Evolutionary conservation across 2,797 vertebrate genomes (phyloP), one percentile per base, ranked within the genome.

Genomic region (Epinephelus awoara): DNA sequence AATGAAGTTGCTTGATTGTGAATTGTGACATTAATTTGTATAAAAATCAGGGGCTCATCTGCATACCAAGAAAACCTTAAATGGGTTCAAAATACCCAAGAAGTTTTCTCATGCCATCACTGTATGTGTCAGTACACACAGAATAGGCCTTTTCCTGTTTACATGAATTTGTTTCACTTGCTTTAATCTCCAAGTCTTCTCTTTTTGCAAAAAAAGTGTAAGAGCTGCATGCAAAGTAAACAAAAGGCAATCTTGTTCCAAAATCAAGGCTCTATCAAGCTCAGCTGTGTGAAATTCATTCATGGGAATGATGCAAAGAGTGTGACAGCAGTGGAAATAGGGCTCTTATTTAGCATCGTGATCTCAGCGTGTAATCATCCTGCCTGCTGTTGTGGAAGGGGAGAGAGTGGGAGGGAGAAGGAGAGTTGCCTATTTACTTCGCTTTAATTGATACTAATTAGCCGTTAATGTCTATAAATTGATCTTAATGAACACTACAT

Each of bases 251-350:
- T 29, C 17, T 52, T 66, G 67, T 5, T 78, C 55, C 21, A 38
- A 64, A 68, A 67, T 13, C 49, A 74, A 80, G 9, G 55, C 40
- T 21, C 46, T n/a, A 44, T 69, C 68, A 44, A 25, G 14, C 71
- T 76, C 46, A 75, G 25, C 63, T n/a, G 46, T 69, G 75, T 78
- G 52, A 82, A 82, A 85, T 80, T 17, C 23, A 65, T 72, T 54
- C 23, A 65, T 62, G 72, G 34, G 62, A 79, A 83, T 90, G 83
- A 89, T 85, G 72, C 85, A 87, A 88, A 77, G 29, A 59, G 18
- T 73, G 68, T 29, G 62, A 71, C 82, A 74, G 46, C 84, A 52
- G 27, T 69, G 67, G 74, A 85, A 90, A 90, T 71, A 14, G 0
- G 72, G 27, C 67, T 72, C 42, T 51, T 44, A 59, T 67, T 77